These are phyloP conservation scores for Hirtodrosophila duncani DNA, from an alignment of 2,888 invertebrate genomes.

Conservation along the genomic window DNA sequence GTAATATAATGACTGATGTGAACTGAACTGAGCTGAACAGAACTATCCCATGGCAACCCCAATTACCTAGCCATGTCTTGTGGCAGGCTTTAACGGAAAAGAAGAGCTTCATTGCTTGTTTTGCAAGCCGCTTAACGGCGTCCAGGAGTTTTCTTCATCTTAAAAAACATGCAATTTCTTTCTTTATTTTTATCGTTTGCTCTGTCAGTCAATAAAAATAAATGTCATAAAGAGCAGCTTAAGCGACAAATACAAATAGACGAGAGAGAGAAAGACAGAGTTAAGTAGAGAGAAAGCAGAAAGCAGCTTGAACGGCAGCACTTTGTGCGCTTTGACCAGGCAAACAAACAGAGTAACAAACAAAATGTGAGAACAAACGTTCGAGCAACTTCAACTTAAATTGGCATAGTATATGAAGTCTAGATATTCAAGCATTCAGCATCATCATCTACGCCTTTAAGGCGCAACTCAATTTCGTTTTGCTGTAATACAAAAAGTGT, in stretches of 20 bases:
- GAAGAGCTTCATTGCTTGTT: too few relatives aligned
- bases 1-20: conserved; percentile 27
- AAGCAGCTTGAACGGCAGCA: neutral
- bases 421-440: conserved; percentile 41
- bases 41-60: too few relatives aligned
- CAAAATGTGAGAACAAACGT: neutral
- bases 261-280: neutral
- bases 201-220: conserved; percentile 66
- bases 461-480: conserved; percentile 53
- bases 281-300: neutral
- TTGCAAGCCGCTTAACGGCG: conserved; percentile 47
- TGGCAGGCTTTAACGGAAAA: too few relatives aligned
- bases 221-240: conserved; percentile 67
- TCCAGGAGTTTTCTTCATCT: conserved; percentile 15
- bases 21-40: too few relatives aligned
- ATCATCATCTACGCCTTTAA: conserved; percentile 41
- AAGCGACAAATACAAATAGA: conserved; percentile 48
- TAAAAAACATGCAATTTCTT: conserved; percentile 36
- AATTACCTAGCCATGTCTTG: too few relatives aligned
- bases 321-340: conserved; percentile 30
- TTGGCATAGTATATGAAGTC: neutral
- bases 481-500: conserved; percentile 43
- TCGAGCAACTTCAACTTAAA: conserved; percentile 17
- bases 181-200: conserved; percentile 6
- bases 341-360: conserved; percentile 30